phyloP scores from a whole-genome alignment of 2,888 invertebrate genomes.

The Acronicta psi region DNA sequence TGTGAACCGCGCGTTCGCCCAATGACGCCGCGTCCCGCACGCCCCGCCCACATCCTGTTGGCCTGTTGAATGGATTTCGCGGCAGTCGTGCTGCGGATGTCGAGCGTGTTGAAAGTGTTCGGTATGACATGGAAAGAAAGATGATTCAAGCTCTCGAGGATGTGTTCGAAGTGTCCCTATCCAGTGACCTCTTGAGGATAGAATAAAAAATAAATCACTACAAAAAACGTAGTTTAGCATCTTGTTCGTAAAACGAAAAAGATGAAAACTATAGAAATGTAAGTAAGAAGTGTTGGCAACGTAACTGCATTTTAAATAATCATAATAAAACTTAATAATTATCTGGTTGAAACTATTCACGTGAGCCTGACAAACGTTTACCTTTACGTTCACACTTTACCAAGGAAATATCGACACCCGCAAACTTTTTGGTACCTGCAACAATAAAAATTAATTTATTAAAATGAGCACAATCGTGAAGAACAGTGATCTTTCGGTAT shows the following conservation, averaged over 20 bases:
- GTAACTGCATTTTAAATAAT: slow-evolving; percentile 25
- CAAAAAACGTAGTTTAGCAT: slow-evolving; percentile 35
- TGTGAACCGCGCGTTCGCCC: slow-evolving; percentile 77
- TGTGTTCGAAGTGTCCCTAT: slow-evolving; percentile 57
- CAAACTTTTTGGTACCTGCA: slow-evolving; percentile 46
- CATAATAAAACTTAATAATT: neutral
- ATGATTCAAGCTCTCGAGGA: slow-evolving; percentile 53
- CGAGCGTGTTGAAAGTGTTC: slow-evolving; percentile 64
- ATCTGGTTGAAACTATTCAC: slow-evolving; percentile 5
- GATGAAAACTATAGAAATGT: slow-evolving; percentile 39
- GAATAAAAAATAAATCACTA: slow-evolving; percentile 27
- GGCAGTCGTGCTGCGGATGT: slow-evolving; percentile 79
- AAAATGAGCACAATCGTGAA: slow-evolving; percentile 11
- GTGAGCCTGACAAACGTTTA: slow-evolving; percentile 28
- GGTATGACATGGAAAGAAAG: slow-evolving; percentile 48
- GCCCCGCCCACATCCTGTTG: slow-evolving; percentile 86
- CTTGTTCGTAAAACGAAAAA: slow-evolving; percentile 8
- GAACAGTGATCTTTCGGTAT: slow-evolving; percentile 24
- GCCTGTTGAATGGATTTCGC: slow-evolving; percentile 85
- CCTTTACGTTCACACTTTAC: too few relatives aligned
- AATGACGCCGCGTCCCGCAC: slow-evolving; percentile 85
- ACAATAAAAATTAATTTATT: slow-evolving; percentile 28
- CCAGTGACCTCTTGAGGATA: slow-evolving; percentile 55
- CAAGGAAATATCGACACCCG: slow-evolving; percentile 19
- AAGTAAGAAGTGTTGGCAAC: slow-evolving; percentile 50